Evolutionary conservation across 2,888 invertebrate species (phyloP).

Genomic region (Anarsia innoxiella): DNA sequence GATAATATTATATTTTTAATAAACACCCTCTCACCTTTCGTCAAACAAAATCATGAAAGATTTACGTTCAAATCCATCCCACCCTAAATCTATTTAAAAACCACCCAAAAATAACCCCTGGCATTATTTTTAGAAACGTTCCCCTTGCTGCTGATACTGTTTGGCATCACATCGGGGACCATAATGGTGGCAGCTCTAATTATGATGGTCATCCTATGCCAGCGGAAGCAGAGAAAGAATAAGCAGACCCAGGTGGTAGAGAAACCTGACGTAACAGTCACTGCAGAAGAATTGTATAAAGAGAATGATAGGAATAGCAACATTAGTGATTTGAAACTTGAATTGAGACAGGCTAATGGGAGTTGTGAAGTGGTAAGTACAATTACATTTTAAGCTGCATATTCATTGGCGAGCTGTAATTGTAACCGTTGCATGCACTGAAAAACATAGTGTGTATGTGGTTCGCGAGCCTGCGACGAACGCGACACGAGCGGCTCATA

Average conservation of each 20-base stretch:
- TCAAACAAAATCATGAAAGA: too few relatives aligned
- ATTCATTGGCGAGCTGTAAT: too few relatives aligned
- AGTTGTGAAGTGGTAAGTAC: constrained; percentile 84
- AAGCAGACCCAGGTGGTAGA: constrained; percentile 63
- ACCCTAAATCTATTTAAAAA: neutral
- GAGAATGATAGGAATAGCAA: constrained; percentile 93
- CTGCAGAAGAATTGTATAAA: constrained; percentile 72
- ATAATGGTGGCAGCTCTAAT: constrained; percentile 89
- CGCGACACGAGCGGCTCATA: too few relatives aligned
- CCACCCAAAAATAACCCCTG: neutral
- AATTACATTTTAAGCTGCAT: too few relatives aligned
- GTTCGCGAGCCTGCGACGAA: too few relatives aligned
- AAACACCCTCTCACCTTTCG: too few relatives aligned
- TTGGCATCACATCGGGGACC: constrained; percentile 90
- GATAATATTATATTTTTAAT: too few relatives aligned
- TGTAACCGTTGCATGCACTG: too few relatives aligned
- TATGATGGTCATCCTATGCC: constrained; percentile 89
- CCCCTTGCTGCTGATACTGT: constrained; percentile 86
- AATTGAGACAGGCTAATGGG: constrained; percentile 88
- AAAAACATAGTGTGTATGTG: too few relatives aligned
- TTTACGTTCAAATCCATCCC: neutral
- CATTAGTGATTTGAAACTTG: constrained; percentile 93
- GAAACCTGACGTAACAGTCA: constrained; percentile 76
- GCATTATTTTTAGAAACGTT: constrained; percentile 78
- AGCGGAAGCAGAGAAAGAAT: constrained; percentile 77